phyloP scores from a whole-genome alignment of 2,797 vertebrate genomes.

The Tinamus major region DNA sequence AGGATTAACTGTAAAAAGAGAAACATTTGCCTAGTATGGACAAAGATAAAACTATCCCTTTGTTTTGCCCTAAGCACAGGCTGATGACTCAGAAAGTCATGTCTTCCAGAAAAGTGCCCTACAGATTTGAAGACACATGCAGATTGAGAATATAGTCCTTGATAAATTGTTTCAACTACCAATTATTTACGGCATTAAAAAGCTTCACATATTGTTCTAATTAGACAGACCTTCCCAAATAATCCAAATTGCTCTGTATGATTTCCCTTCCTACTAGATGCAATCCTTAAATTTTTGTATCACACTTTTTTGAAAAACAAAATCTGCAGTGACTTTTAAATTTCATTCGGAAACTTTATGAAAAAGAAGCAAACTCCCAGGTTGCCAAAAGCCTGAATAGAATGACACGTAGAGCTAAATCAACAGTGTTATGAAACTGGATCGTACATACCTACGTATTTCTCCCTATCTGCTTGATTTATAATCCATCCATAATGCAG shows the following conservation, averaged over 20 bases:
- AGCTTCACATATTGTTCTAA: not conserved
- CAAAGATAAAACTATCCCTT: not conserved
- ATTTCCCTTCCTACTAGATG: not conserved
- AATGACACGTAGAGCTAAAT: not conserved
- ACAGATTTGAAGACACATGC: not conserved
- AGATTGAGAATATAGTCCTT: not conserved
- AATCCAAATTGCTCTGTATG: not conserved
- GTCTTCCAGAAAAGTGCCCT: not conserved
- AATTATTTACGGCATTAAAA: not conserved
- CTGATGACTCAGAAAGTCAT: not conserved
- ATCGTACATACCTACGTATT: not conserved
- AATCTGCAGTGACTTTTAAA: not conserved
- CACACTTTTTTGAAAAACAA: not conserved
- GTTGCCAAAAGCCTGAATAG: not conserved
- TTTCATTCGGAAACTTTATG: not conserved
- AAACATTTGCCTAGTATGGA: not conserved
- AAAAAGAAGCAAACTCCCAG: not conserved
- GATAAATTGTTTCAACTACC: not conserved
- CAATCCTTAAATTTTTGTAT: rapidly evolving
- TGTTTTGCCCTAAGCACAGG: not conserved
- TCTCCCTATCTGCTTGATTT: not conserved
- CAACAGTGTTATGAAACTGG: not conserved
- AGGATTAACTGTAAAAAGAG: not conserved
- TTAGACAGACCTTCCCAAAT: not conserved
- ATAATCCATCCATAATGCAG: not conserved